Base-by-base conservation (phyloP, 2,797 vertebrate genomes). In the Eremophila alpestris region DNA sequence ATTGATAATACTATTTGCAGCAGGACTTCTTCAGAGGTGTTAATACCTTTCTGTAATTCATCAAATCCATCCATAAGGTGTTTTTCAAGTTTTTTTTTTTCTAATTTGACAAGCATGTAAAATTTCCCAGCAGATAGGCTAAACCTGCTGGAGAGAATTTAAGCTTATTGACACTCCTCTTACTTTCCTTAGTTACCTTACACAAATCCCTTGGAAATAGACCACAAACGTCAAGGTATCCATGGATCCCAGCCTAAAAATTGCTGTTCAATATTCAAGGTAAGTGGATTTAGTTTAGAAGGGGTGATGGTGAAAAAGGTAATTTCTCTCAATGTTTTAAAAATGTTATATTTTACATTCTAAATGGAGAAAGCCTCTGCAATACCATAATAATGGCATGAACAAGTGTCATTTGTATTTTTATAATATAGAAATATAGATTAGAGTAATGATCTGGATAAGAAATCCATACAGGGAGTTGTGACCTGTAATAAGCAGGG, bases 201-300 rank as follows among this genome's bases (percentile, higher is more conserved):
- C 38, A 90, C 45, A 89, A 74, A 92, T 84, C 34, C 24, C 19
- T 79, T 90, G 29, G 60, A 93, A 95, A 94, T 30, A 82, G 43
- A 68, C 22, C n/a, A 80, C 67, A 79, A 87, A 78, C 5, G 1
- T 79, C 78, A 90, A 89, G 34, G 48, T 87, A 63, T 76, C 56
- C 56, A 68, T 77, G 71, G 68, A 89, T 89, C 4, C 56, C 64
- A 93, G 24, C 19, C 45, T 95, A 68, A 89, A 93, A 91, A 74
- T 85, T 80, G 8, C 30, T 67, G 62, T 74, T 91, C 69, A 59
- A 34, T 90, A 60, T 67, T 74, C 49, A 70, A 74, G 64, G 38
- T 83, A 75, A 62, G 18, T 64, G 56, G 34, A 54, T 82, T 70
- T 45, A 20, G 6, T 51, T 87, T 87, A 71, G 40, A 34, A 74